These are phyloP conservation scores for Sinella curviseta DNA, from an alignment of 1,140 invertebrate genomes.

Conservation along the genomic window DNA sequence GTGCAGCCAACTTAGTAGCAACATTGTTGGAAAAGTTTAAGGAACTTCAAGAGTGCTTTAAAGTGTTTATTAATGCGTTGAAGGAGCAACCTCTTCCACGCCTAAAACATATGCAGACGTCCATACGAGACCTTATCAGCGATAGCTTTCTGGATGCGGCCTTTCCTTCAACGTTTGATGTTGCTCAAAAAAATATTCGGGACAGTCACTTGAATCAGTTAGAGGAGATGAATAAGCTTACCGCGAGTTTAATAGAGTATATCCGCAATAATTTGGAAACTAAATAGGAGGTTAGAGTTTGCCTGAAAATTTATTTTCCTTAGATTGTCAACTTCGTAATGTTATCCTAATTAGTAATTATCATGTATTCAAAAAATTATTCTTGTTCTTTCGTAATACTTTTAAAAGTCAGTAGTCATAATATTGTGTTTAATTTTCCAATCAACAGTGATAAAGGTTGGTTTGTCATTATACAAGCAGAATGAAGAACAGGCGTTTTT, in stretches of 20 bases:
- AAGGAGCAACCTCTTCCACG: not conserved
- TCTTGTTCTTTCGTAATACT: no score
- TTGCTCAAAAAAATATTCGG: not conserved
- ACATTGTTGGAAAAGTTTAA: not conserved
- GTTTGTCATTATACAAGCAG: no score
- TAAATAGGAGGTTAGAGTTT: no score
- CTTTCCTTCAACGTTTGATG: not conserved
- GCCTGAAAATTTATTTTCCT: no score
- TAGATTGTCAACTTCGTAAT: no score
- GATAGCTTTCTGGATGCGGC: not conserved
- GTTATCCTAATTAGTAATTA: no score
- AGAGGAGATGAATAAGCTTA: not conserved
- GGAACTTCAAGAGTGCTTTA: not conserved
- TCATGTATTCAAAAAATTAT: no score
- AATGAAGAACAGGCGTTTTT: no score
- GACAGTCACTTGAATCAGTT: not conserved
- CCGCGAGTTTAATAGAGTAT: not conserved
- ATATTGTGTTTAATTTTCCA: no score
- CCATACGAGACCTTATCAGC: not conserved
- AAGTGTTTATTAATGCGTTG: not conserved
- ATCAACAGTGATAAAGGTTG: no score
- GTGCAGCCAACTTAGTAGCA: not conserved
- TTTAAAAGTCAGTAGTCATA: no score
- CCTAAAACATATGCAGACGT: not conserved
- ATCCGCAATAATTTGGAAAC: not conserved